phyloP scores from a whole-genome alignment of 1,140 invertebrate genomes.

The Wasmannia auropunctata region DNA sequence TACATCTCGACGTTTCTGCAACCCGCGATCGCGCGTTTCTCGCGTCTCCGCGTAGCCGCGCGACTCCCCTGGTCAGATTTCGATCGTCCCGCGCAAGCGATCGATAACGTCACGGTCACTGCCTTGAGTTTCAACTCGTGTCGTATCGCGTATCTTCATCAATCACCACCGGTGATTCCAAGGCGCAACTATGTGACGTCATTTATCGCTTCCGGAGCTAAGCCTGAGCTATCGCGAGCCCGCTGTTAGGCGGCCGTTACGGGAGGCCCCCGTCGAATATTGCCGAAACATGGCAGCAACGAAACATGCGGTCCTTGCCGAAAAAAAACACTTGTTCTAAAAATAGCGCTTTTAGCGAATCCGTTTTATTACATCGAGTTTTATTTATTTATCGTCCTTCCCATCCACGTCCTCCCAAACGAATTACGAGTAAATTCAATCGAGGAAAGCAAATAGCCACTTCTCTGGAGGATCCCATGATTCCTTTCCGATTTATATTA shows the following conservation, averaged over 20 bases:
- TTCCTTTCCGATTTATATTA: no score
- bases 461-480: no score
- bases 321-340: background rate
- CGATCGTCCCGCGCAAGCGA: background rate
- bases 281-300: background rate
- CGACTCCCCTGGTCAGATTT: background rate
- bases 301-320: background rate
- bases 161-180: background rate
- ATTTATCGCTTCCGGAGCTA: slow-evolving; percentile 8
- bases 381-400: background rate
- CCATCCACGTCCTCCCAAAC: no score
- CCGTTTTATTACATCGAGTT: background rate
- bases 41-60: background rate
- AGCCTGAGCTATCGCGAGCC: background rate
- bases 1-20: no score
- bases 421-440: background rate
- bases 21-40: no score
- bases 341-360: background rate
- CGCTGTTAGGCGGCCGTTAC: background rate
- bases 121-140: background rate
- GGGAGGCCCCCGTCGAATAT: background rate
- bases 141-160: background rate
- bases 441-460: no score
- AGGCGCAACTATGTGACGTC: background rate
- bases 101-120: background rate